Evolutionary conservation across 2,888 invertebrate species (phyloP).

Genomic region (Vanessa cardui): DNA sequence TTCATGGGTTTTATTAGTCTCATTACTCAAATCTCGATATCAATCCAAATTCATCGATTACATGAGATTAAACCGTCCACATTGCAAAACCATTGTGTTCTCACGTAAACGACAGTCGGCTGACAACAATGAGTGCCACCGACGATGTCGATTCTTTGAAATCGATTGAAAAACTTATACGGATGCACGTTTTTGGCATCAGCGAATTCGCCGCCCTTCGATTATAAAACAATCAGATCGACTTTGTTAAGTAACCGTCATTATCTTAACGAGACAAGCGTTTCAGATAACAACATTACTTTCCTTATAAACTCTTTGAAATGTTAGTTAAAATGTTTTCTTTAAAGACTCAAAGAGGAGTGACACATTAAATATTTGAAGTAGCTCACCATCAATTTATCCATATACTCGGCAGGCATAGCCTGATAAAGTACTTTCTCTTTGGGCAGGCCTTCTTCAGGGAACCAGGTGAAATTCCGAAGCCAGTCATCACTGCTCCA

Average conservation of each 20-base stretch:
- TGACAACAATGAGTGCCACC: constrained; percentile 79
- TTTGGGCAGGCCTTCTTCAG: constrained; percentile 62
- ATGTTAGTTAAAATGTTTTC: constrained; percentile 6
- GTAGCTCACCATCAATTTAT: constrained; percentile 61
- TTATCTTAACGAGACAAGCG: constrained; percentile 44
- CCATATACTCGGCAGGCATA: constrained; percentile 58
- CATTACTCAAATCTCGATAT: constrained; percentile 44
- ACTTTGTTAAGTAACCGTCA: constrained; percentile 45
- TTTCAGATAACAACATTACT: constrained; percentile 39
- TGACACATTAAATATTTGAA: constrained; percentile 14
- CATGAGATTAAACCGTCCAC: constrained; percentile 54
- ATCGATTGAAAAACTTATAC: constrained; percentile 78
- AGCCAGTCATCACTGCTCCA: constrained; percentile 66
- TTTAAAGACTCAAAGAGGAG: neutral
- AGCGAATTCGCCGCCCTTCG: constrained; percentile 74
- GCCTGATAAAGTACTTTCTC: constrained; percentile 56
- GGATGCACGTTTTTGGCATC: constrained; percentile 81
- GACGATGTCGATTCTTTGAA: constrained; percentile 77
- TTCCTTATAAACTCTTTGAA: constrained; percentile 30
- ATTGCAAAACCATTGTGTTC: constrained; percentile 78
- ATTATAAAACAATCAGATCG: constrained; percentile 54
- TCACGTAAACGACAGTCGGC: constrained; percentile 77
- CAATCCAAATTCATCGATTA: constrained; percentile 59
- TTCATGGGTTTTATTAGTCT: neutral
- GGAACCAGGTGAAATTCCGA: constrained; percentile 58